A percentile compares a stretch with the other conserved stretches of the same genome.
phyloP scores from a whole-genome alignment of 2,797 vertebrate genomes.

The Labroides dimidiatus region DNA sequence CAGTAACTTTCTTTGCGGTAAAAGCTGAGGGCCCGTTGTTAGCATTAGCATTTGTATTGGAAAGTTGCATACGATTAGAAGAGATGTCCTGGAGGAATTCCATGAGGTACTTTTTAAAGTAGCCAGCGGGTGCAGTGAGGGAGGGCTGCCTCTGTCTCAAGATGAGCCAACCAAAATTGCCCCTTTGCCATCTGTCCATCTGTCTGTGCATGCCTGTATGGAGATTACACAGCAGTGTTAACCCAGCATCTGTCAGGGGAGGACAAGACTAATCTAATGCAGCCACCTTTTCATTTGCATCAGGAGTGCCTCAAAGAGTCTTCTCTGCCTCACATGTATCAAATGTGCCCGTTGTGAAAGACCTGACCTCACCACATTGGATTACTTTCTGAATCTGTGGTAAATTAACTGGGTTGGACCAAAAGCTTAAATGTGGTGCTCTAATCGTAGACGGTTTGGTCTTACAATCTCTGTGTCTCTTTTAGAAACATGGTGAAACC shows the following conservation, averaged over 20 bases:
- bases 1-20: slow-evolving; percentile 63
- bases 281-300: slow-evolving; percentile 50
- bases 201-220: slow-evolving; percentile 51
- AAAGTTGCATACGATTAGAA: slow-evolving; percentile 69
- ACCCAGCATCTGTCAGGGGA: slow-evolving; percentile 61
- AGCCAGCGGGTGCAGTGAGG: slow-evolving; percentile 59
- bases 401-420: slow-evolving; percentile 13
- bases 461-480: slow-evolving; percentile 17
- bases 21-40: slow-evolving; percentile 56
- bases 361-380: slow-evolving; percentile 20
- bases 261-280: slow-evolving; percentile 47
- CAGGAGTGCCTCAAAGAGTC: slow-evolving; percentile 23
- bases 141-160: slow-evolving; percentile 69
- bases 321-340: slow-evolving; percentile 21
- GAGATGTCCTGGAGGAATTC: slow-evolving; percentile 73
- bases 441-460: neutral
- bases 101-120: slow-evolving; percentile 58
- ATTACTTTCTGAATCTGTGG: slow-evolving; percentile 17
- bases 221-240: slow-evolving; percentile 61
- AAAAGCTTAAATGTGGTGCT: slow-evolving; percentile 14
- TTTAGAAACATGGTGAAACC: slow-evolving; percentile 40
- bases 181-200: slow-evolving; percentile 72
- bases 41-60: slow-evolving; percentile 78
- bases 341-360: slow-evolving; percentile 20
- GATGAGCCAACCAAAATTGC: slow-evolving; percentile 58